phyloP scores from a whole-genome alignment of 2,113 vertebrate species.

The Cebus imitator region DNA sequence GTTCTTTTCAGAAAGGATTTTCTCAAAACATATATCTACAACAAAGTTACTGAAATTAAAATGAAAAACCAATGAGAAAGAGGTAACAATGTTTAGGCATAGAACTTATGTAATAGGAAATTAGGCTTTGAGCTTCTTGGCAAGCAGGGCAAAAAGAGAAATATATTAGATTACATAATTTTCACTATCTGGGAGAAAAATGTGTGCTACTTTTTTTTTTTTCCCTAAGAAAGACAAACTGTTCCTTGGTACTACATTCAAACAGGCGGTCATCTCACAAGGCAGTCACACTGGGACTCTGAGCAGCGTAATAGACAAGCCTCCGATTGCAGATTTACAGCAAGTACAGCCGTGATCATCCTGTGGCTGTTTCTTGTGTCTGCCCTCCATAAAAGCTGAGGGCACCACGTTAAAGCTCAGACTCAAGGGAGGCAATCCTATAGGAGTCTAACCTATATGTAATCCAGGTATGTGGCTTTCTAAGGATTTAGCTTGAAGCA shows the following conservation, averaged over 20 bases:
- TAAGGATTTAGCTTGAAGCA: conserved; percentile 10
- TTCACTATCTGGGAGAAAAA: neutral
- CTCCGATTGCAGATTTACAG: neutral
- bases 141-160: conserved; percentile 60
- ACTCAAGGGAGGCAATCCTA: conserved; percentile 19
- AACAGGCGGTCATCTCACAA: neutral
- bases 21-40: conserved; percentile 44
- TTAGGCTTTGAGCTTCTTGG: conserved; percentile 50
- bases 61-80: conserved; percentile 8
- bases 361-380: conserved; percentile 13
- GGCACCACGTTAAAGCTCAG: conserved; percentile 15
- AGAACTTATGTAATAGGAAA: neutral
- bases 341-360: conserved; percentile 2
- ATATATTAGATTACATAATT: neutral
- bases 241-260: neutral
- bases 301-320: neutral
- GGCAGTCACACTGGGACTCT: neutral
- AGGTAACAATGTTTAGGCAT: neutral
- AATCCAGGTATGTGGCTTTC: conserved; percentile 13
- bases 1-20: conserved; percentile 50
- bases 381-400: conserved; percentile 60
- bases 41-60: conserved; percentile 47
- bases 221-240: neutral
- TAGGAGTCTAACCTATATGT: neutral
- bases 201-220: neutral